Conservation (phyloP, 2,888 invertebrate genomes). For the Pandemis corylana region DNA sequence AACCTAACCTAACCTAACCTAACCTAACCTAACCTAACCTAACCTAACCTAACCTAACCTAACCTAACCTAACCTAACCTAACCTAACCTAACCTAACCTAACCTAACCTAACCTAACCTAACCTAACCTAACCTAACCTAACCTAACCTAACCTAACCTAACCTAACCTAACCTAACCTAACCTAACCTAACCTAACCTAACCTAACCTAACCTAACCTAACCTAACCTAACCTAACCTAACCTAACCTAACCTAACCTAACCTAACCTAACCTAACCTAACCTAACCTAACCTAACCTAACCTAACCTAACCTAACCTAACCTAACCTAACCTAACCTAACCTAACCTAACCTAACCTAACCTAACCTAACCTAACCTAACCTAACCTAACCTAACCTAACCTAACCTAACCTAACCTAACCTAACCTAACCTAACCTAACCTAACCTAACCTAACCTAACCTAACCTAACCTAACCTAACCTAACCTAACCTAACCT, state of each 20-base stretch:
- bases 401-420: too few relatives aligned
- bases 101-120: slow-evolving; percentile 4
- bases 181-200: slow-evolving; percentile 33
- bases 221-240: slow-evolving; percentile 25
- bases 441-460: too few relatives aligned
- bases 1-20: slow-evolving; percentile 24
- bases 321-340: too few relatives aligned
- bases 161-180: slow-evolving; percentile 26
- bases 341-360: too few relatives aligned
- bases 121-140: slow-evolving; percentile 11
- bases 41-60: neutral
- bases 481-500: too few relatives aligned
- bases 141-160: slow-evolving; percentile 12
- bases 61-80: neutral
- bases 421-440: too few relatives aligned
- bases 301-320: too few relatives aligned
- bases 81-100: neutral
- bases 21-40: neutral
- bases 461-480: too few relatives aligned
- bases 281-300: too few relatives aligned
- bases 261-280: too few relatives aligned
- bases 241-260: slow-evolving; percentile 12
- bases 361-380: too few relatives aligned
- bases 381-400: too few relatives aligned
- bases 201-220: slow-evolving; percentile 33